Evolutionary conservation across 2,797 vertebrate genomes (phyloP), one percentile per base, ranked within the genome.

Genomic region (Sebastes elongatus): DNA sequence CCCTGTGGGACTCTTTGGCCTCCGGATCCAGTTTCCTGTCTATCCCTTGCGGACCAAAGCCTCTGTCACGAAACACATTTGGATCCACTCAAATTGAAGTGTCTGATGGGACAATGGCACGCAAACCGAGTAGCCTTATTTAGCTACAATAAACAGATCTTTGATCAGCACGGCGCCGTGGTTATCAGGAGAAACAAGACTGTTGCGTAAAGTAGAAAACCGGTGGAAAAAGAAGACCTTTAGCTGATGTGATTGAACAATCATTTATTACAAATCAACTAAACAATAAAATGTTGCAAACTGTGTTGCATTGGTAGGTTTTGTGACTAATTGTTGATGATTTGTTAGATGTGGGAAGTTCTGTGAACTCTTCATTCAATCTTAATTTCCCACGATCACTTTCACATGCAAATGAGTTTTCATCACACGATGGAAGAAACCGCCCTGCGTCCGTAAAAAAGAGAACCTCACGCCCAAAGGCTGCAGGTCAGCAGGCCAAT

Each of bases 1-100:
- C 83, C 78, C 74, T 38, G 60, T 10, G 79, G 84, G 84, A 80
- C 35, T 32, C 59, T 62, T 27, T 16, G 71, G 84, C 68, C 80
- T 82, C 83, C 28, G 14, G 35, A 83, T 79, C 81, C 88, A 67
- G 91, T 74, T 92, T 93, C 91, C 92, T 93, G 92, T 80, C 89
- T 85, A 33, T 89, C 87, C 92, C 85, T 90, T 78, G 81, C 5
- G 88, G 92, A 91, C 91, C 30, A 0, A 7, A 22, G 72, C 74
- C 76, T 76, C 86, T 76, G 84, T 89, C 84, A 80, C 9, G 20
- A 64, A 83, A 89, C 86, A 90, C 89, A 85, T 83, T 91, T 87
- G 85, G 86, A 81, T 88, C 73, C 61, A 75, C 80, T 90, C 80
- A 59, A 67, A 65, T 11, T 80, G 42, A 85, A 85, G 86, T 79